Conservation (phyloP, 2,888 invertebrate species). For the Tridacna crocea region DNA sequence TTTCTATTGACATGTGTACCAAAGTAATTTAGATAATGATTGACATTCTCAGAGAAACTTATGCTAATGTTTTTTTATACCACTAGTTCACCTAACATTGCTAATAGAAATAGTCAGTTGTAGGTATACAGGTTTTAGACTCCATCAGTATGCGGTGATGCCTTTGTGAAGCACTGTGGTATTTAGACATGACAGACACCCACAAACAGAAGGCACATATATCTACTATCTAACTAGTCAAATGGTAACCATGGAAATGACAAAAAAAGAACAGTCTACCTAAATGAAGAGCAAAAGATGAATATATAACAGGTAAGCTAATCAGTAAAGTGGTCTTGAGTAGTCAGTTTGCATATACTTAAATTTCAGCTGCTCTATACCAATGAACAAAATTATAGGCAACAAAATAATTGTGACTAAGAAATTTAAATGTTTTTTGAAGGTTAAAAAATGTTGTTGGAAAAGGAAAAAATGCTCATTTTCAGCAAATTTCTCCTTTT, state of each 20-base stretch:
- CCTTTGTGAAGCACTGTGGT: background rate
- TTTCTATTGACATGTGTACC: background rate
- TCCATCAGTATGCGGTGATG: too few species aligned
- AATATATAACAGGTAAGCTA: slow-evolving; percentile 24
- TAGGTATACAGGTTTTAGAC: too few species aligned
- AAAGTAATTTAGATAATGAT: background rate
- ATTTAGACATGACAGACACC: slow-evolving; percentile 21
- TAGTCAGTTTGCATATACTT: too few species aligned
- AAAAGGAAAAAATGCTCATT: slow-evolving; percentile 12
- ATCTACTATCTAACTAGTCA: slow-evolving; percentile 3
- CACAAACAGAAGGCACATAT: background rate
- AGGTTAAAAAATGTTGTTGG: background rate
- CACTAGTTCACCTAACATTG: too few species aligned
- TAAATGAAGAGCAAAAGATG: slow-evolving; percentile 19
- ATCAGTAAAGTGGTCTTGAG: background rate
- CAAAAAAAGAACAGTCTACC: background rate
- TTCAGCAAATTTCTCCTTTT: background rate
- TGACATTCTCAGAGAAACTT: too few species aligned
- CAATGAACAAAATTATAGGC: too few species aligned
- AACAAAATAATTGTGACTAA: too few species aligned
- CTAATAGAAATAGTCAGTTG: too few species aligned
- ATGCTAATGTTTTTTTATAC: too few species aligned
- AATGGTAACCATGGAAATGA: slow-evolving; percentile 23
- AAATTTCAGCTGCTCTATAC: too few species aligned
- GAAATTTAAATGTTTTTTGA: too few species aligned